These are phyloP conservation scores for Pilophorus perplexus DNA, from an alignment of 2,888 invertebrate genomes.

Conservation along the genomic window DNA sequence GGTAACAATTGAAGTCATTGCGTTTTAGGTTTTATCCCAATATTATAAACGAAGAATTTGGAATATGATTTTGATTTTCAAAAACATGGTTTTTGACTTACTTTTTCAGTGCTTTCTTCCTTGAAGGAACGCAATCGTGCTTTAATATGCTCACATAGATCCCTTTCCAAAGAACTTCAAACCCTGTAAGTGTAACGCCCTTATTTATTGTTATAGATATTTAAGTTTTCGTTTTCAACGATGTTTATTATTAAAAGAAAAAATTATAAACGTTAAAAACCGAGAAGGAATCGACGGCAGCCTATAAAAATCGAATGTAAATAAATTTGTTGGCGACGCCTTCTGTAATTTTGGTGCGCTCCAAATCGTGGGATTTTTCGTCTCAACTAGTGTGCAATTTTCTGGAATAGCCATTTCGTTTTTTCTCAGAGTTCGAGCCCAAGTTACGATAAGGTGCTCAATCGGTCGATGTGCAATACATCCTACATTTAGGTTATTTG, in stretches of 20 bases:
- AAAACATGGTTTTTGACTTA: too few species aligned
- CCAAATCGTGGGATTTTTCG: not conserved
- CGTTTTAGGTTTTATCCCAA: too few species aligned
- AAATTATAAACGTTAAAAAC: not conserved
- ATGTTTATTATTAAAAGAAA: constrained; percentile 17
- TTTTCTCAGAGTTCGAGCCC: constrained; percentile 17
- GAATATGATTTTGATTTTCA: too few species aligned
- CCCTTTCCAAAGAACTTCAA: constrained; percentile 23
- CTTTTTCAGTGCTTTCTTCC: too few species aligned
- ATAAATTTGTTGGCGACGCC: constrained; percentile 1
- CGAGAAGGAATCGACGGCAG: constrained; percentile 7
- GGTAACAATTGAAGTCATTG: too few species aligned
- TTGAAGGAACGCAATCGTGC: too few species aligned
- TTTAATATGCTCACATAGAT: too few species aligned
- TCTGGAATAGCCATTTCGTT: constrained; percentile 20
- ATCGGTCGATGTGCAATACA: constrained; percentile 47
- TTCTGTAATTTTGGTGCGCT: constrained; percentile 2
- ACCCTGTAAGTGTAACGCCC: constrained; percentile 1
- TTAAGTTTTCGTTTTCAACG: constrained; percentile 19
- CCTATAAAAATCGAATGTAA: constrained; percentile 3
- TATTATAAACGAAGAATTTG: too few species aligned
- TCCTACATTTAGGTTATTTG: constrained; percentile 33
- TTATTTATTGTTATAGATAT: constrained; percentile 32
- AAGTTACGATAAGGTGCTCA: constrained; percentile 32
- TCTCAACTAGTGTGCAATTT: constrained; percentile 25